phyloP scores from a whole-genome alignment of 1,140 invertebrate genomes.

The Chionoecetes opilio region DNA sequence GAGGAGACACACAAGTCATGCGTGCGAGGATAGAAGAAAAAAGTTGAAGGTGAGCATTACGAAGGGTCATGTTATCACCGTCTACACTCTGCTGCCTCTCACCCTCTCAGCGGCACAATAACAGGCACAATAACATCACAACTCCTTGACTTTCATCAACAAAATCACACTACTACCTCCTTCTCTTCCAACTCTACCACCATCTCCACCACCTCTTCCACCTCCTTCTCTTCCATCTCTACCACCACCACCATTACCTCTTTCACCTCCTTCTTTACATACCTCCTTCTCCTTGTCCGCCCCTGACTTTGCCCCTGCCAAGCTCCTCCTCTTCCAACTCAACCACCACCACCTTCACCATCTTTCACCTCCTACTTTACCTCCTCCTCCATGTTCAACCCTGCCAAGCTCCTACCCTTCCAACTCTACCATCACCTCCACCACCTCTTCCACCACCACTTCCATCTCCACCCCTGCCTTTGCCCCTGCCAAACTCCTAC shows the following conservation, averaged over 20 bases:
- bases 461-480: background rate
- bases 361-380: background rate
- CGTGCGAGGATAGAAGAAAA: background rate
- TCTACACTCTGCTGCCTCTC: background rate
- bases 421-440: background rate
- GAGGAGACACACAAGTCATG: background rate
- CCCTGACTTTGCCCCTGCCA: background rate
- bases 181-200: background rate
- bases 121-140: background rate
- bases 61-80: background rate
- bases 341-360: background rate
- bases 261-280: too few species aligned
- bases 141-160: slow-evolving; percentile 28
- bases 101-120: background rate
- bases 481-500: too few species aligned
- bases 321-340: background rate
- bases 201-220: background rate
- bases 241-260: background rate
- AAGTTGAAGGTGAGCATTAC: background rate
- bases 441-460: background rate
- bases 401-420: background rate
- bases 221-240: background rate
- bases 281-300: too few species aligned
- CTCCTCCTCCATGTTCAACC: background rate
- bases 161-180: background rate